Conservation (phyloP, 2,888 invertebrate genomes). For the Melikaiella ostensackeni region DNA sequence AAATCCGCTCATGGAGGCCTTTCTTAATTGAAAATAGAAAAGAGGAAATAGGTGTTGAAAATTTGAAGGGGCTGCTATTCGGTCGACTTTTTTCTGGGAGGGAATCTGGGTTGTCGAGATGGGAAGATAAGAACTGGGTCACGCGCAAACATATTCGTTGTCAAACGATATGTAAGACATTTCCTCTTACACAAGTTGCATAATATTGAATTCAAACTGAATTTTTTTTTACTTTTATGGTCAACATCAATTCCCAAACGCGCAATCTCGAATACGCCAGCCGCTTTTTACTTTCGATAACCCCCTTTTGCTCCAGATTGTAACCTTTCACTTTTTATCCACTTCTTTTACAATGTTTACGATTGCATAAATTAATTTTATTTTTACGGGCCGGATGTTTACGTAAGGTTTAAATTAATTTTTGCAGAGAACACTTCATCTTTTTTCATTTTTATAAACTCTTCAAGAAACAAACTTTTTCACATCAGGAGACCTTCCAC, state of each 20-base stretch:
- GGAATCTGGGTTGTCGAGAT: conserved; percentile 71
- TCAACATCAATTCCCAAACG: background rate
- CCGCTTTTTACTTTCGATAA: conserved; percentile 6
- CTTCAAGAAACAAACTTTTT: background rate
- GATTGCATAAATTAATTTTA: background rate
- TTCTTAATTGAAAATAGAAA: conserved; percentile 23
- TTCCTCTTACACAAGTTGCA: conserved; percentile 17
- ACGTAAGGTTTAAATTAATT: background rate
- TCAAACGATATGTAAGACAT: conserved; percentile 51
- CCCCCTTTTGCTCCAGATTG: background rate
- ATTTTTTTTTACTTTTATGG: background rate
- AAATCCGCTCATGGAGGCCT: conserved; percentile 10
- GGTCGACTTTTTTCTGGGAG: conserved; percentile 56
- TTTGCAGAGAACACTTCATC: background rate
- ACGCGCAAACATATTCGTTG: conserved; percentile 57
- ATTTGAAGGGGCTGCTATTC: conserved; percentile 55
- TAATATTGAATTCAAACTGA: conserved; percentile 3
- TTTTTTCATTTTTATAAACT: background rate
- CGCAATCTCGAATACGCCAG: background rate
- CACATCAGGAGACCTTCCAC: conserved; percentile 7
- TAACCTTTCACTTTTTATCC: conserved; percentile 22
- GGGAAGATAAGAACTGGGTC: conserved; percentile 70
- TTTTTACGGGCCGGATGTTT: conserved; percentile 14
- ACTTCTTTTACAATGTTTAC: background rate
- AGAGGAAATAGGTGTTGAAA: conserved; percentile 42